A percentile compares a stretch with the other conserved stretches of the same genome.
Conservation (phyloP, 1,140 invertebrate genomes). For the Zeugodacus cucurbitae region DNA sequence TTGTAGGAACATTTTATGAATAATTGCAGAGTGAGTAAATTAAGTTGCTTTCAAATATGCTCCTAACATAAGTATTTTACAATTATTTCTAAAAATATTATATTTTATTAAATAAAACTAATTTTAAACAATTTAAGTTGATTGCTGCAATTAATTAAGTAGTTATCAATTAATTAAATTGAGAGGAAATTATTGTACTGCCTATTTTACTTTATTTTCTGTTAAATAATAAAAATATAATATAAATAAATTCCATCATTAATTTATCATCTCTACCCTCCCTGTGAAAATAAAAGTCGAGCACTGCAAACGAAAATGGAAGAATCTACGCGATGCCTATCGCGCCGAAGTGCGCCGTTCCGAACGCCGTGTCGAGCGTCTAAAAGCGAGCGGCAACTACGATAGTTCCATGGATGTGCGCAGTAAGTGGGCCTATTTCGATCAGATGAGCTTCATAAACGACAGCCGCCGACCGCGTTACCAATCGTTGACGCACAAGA, state of each 20-base stretch:
- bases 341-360: slow-evolving; percentile 44
- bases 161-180: no score
- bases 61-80: no score
- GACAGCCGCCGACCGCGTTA: neutral
- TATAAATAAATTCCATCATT: neutral
- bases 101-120: no score
- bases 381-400: neutral
- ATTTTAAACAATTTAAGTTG: no score
- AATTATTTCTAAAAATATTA: no score
- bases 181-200: no score
- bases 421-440: slow-evolving; percentile 43
- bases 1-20: no score
- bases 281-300: slow-evolving; percentile 10
- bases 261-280: neutral
- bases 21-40: no score
- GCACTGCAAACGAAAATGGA: slow-evolving; percentile 45
- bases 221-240: no score
- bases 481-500: neutral
- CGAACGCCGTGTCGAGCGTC: slow-evolving; percentile 25
- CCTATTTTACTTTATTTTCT: no score
- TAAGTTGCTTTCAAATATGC: no score
- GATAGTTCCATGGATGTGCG: neutral
- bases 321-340: slow-evolving; percentile 46
- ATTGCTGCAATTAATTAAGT: no score
- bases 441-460: slow-evolving; percentile 44